phyloP scores from a whole-genome alignment of 2,888 invertebrate species.

The Perizoma affinitatum region DNA sequence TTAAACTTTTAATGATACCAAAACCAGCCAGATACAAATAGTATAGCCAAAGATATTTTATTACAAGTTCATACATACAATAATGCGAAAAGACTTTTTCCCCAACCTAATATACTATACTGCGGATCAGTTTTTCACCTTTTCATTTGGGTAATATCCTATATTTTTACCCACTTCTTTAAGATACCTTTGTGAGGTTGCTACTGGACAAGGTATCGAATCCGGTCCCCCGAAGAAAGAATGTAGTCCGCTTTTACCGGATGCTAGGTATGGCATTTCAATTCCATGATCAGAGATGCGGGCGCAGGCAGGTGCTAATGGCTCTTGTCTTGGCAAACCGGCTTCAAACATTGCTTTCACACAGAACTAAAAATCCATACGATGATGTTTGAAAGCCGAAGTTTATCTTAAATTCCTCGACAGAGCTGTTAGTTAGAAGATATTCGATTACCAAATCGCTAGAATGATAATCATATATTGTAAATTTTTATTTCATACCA shows the following conservation, averaged over 20 bases:
- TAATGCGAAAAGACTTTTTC: too few species aligned
- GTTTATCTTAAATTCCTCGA: background rate
- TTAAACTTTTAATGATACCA: too few species aligned
- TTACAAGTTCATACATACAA: too few species aligned
- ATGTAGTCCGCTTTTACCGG: conserved; percentile 40
- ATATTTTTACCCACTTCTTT: background rate
- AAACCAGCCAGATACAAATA: too few species aligned
- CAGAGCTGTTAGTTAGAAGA: too few species aligned
- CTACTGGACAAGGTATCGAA: conserved; percentile 9
- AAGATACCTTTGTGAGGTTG: conserved; percentile 3
- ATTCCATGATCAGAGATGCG: conserved; percentile 24
- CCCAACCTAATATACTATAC: background rate
- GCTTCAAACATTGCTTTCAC: conserved; percentile 20
- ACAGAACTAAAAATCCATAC: too few species aligned
- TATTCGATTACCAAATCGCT: too few species aligned
- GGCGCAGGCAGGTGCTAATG: conserved; percentile 25
- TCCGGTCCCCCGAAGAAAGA: conserved; percentile 31
- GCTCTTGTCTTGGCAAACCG: conserved; percentile 12
- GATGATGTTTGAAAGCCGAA: background rate
- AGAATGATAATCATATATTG: too few species aligned
- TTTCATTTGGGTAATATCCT: conserved; percentile 1
- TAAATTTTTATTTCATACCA: too few species aligned
- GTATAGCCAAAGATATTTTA: too few species aligned
- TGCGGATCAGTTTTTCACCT: background rate
- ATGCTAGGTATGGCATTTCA: conserved; percentile 26